Evolutionary conservation across 2,113 vertebrate genomes (phyloP).

Genomic region (Hystrix brachyura): DNA sequence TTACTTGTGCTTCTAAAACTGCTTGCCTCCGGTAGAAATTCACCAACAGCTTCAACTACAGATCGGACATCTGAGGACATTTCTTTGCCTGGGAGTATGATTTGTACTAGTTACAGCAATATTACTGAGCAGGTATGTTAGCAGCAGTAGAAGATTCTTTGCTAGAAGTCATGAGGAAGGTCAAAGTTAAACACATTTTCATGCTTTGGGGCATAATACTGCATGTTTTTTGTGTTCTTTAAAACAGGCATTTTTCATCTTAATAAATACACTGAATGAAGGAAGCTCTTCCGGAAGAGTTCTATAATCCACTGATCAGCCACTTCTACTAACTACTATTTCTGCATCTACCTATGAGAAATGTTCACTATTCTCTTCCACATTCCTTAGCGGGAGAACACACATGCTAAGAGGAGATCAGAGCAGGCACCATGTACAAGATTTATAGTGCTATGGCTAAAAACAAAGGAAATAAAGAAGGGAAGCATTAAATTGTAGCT

Average conservation of each 20-base stretch:
- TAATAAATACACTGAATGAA: background rate
- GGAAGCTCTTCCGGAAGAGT: background rate
- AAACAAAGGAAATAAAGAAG: background rate
- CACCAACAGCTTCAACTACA: background rate
- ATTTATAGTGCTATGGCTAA: no score
- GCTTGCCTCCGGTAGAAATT: background rate
- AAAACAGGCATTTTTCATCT: background rate
- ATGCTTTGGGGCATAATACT: background rate
- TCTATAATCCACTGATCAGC: background rate
- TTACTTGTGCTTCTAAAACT: conserved; percentile 35
- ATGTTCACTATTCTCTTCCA: background rate
- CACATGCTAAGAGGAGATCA: background rate
- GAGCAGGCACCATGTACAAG: background rate
- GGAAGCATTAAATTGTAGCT: fast-evolving
- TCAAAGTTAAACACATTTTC: background rate
- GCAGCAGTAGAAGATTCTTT: background rate
- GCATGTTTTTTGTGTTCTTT: background rate
- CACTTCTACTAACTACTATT: background rate
- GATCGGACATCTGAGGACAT: background rate
- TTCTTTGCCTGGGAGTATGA: background rate
- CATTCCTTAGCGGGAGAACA: background rate
- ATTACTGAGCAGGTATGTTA: background rate
- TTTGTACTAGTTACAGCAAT: background rate
- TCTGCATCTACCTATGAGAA: background rate
- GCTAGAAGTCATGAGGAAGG: background rate